Evolutionary conservation across 1,140 invertebrate species (phyloP), one percentile per base, ranked within the genome.

Genomic region (Drosophila tani): DNA sequence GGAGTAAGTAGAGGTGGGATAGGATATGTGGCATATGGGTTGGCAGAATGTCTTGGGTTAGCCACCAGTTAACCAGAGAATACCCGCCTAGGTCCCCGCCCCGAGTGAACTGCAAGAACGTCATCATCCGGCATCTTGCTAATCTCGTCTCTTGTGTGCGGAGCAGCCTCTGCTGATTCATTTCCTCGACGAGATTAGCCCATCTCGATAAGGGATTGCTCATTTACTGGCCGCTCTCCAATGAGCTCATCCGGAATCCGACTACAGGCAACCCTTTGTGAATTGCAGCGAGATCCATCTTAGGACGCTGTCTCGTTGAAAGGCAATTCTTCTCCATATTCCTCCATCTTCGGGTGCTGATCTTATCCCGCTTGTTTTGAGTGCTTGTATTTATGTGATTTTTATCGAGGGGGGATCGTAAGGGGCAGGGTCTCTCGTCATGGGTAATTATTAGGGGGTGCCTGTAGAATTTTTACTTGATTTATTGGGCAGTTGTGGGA

Each of bases 201-300:
- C 69, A 88, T 84, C 84, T 66, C 68, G 84, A 87, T 87, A 87
- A 84, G 65, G 73, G 73, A 87, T 51, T 79, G 71, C 86, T 88
- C 81, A 75, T 80, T 87, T 87, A 56, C 45, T 79, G 69, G 63
- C 57, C 19, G 62, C 43, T 67, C 64, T 58, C 66, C 68, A 69
- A 71, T 88, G 84, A 87, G 84, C 84, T 88, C 84, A 88, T 81
- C 68, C 79, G 40, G 50, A 65, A 24, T 32, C 45, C 43, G 35
- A 60, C n/a, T 21, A 29, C 46, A 24, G 47, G 15, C 58, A 85
- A 86, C 82, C 82, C 75, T 86, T 86, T 82, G 56, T 68, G 78
- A 71, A 76, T 79, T 65, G 75, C 79, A 80, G 29, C 67, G 65
- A 76, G 68, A 68, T 74, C 59, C 43, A 74, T 86, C 83, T 70